A percentile compares a stretch with the other conserved stretches of the same genome.
Evolutionary conservation across 2,797 vertebrate genomes (phyloP).

Genomic region (Rousettus madagascariensis): DNA sequence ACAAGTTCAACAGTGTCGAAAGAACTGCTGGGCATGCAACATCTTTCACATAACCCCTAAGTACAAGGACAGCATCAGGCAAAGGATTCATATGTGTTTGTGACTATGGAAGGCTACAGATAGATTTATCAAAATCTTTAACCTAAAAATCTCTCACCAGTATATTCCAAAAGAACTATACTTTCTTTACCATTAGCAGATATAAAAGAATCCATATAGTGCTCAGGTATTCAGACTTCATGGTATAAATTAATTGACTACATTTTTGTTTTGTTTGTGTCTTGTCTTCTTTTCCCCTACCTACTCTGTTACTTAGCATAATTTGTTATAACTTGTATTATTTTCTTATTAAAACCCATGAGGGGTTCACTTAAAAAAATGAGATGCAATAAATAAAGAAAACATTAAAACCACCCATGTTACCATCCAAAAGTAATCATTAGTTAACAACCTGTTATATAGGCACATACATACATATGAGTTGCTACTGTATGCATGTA

Average conservation of each 20-base stretch:
- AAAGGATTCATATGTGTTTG: background rate
- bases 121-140: background rate
- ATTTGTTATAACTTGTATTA: background rate
- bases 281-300: background rate
- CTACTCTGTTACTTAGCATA: background rate
- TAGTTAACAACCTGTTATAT: background rate
- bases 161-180: background rate
- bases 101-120: background rate
- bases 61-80: background rate
- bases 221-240: background rate
- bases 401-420: background rate
- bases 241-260: background rate
- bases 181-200: background rate
- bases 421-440: background rate
- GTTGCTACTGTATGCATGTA: background rate
- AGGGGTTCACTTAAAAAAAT: background rate
- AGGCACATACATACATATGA: background rate
- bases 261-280: background rate
- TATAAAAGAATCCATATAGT: background rate
- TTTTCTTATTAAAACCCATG: background rate
- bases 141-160: background rate
- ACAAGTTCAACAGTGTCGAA: background rate
- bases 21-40: background rate
- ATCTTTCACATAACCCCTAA: background rate
- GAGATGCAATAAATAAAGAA: background rate